A percentile compares a stretch with the other conserved stretches of the same genome.
Evolutionary conservation across 1,140 invertebrate genomes (phyloP).

Genomic region (Pachypeltis micranthus): DNA sequence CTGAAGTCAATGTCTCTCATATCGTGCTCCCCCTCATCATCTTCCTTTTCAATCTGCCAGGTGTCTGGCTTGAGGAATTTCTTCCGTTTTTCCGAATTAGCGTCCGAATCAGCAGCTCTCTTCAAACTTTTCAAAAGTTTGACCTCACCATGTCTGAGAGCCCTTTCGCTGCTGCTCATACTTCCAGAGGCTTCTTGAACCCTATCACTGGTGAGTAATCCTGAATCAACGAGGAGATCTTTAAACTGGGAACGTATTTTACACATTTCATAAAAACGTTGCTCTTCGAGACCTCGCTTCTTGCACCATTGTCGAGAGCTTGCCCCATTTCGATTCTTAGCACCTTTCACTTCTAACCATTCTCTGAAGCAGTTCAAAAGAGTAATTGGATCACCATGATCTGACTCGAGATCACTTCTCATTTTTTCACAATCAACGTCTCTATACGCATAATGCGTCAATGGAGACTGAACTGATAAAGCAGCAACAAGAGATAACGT

Average conservation of each 20-base stretch:
- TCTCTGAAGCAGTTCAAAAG: slow-evolving; percentile 78
- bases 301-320: slow-evolving; percentile 71
- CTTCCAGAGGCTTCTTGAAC: slow-evolving; percentile 38
- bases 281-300: slow-evolving; percentile 81
- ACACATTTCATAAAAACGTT: slow-evolving; percentile 90
- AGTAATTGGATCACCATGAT: slow-evolving; percentile 91
- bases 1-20: slow-evolving; percentile 87
- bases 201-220: slow-evolving; percentile 57
- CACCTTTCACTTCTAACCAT: slow-evolving; percentile 70
- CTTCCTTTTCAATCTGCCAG: slow-evolving; percentile 41
- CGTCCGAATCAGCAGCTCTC: slow-evolving; percentile 45
- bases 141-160: slow-evolving; percentile 72
- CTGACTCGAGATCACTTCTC: slow-evolving; percentile 57
- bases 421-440: slow-evolving; percentile 68
- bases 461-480: slow-evolving; percentile 85
- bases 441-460: slow-evolving; percentile 76
- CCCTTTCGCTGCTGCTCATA: slow-evolving; percentile 62
- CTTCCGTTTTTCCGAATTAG: slow-evolving; percentile 56
- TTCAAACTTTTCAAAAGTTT: slow-evolving; percentile 71
- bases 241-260: slow-evolving; percentile 85
- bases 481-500: slow-evolving; percentile 81
- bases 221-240: slow-evolving; percentile 50
- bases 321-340: slow-evolving; percentile 29
- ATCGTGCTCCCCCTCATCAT: slow-evolving; percentile 51
- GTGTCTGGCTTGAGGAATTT: slow-evolving; percentile 46